Evolutionary conservation across 2,888 invertebrate species (phyloP).

Genomic region (Eucera pruinosa): DNA sequence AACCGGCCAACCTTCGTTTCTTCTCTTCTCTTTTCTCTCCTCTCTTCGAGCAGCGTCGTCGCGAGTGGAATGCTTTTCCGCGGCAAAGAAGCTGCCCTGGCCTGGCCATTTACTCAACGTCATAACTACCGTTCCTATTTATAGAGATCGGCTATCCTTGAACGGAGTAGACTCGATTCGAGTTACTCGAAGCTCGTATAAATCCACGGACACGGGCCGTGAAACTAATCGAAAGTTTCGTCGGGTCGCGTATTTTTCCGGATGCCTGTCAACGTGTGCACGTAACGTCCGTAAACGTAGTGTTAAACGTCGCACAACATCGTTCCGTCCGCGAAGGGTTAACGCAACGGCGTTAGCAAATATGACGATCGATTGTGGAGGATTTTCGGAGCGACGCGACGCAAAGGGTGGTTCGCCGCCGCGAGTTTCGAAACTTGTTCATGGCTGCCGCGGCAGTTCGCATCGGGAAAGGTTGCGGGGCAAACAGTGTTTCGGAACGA

Average conservation of each 20-base stretch:
- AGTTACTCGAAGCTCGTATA: constrained; percentile 44
- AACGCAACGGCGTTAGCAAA: no score
- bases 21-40: neutral
- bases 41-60: no score
- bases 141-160: constrained; percentile 45
- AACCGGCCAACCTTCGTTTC: constrained; percentile 6
- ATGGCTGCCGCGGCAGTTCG: no score
- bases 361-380: no score
- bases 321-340: no score
- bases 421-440: no score
- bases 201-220: constrained; percentile 30
- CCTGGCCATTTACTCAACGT: neutral
- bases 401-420: no score
- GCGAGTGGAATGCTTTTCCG: neutral
- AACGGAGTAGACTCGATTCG: constrained; percentile 41
- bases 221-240: constrained; percentile 42
- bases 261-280: no score
- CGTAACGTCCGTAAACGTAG: no score
- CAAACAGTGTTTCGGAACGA: neutral
- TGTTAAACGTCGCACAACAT: no score
- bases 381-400: no score
- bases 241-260: no score
- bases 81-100: neutral
- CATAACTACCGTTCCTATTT: constrained; percentile 47
- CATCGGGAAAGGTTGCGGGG: neutral